Percentiles rank a stretch among this genome's conserved stretches.
These are phyloP conservation scores for Cyprinodon brontotheroides DNA, from an alignment of 2,113 vertebrate species.

Conservation along the genomic window DNA sequence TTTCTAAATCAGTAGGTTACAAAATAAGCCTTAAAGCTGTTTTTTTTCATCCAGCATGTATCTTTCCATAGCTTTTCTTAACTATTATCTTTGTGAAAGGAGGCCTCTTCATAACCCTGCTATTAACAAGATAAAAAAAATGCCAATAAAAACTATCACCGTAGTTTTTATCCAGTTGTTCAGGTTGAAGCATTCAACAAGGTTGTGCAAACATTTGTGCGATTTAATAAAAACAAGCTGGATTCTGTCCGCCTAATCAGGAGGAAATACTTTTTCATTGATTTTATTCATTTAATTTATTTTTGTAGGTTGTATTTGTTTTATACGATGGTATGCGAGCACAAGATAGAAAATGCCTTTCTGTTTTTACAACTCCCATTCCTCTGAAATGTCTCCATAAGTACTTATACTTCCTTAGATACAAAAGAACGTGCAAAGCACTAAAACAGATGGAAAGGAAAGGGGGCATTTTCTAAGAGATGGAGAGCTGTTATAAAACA, in stretches of 20 bases:
- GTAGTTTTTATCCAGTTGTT: not conserved
- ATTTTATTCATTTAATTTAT: not conserved
- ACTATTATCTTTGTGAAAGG: too few species aligned
- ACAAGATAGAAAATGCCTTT: not conserved
- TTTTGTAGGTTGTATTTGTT: not conserved
- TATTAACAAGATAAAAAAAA: not conserved
- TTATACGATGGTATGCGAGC: not conserved
- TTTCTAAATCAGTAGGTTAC: too few species aligned
- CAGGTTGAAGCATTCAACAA: not conserved
- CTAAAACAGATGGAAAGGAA: not conserved
- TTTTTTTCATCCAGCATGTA: too few species aligned
- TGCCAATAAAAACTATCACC: not conserved
- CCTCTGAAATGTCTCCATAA: constrained; percentile 9
- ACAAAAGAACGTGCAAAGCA: not conserved
- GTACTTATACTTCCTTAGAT: constrained; percentile 1
- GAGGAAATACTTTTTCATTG: not conserved
- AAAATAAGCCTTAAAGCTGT: too few species aligned
- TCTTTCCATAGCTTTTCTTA: too few species aligned
- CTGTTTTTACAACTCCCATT: constrained; percentile 14
- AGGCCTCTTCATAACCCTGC: not conserved
- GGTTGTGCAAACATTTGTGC: not conserved
- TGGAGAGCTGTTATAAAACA: constrained; percentile 3
- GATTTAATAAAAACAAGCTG: not conserved
- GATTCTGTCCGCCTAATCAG: not conserved
- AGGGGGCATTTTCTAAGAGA: not conserved